Evolutionary conservation across 2,888 invertebrate species (phyloP).

Genomic region (Gryllus longicercus): DNA sequence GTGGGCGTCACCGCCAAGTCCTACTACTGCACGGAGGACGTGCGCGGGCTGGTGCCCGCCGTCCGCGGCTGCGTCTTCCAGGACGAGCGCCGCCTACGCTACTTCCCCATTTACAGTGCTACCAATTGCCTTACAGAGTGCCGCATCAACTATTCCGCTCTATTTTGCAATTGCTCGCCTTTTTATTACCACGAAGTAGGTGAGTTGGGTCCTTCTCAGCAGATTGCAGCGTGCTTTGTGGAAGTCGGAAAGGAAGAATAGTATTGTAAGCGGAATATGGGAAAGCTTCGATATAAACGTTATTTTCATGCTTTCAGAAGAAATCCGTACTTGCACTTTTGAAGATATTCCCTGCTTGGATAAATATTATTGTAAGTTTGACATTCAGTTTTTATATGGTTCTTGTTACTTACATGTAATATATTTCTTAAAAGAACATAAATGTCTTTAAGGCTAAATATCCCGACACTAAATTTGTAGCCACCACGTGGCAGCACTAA

Average conservation of each 20-base stretch:
- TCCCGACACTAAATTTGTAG: too few relatives aligned
- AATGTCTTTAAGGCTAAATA: too few relatives aligned
- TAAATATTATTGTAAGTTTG: conserved; percentile 3
- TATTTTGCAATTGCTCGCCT: neutral
- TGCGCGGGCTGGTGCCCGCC: neutral
- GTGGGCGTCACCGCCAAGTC: neutral
- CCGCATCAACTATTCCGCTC: neutral
- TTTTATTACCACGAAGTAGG: neutral
- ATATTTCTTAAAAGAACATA: too few relatives aligned
- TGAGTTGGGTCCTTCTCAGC: neutral
- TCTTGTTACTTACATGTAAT: too few relatives aligned
- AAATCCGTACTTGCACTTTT: neutral
- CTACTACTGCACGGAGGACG: neutral
- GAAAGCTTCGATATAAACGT: too few relatives aligned
- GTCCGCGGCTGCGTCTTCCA: neutral
- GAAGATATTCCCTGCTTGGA: neutral
- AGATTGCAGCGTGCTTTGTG: too few relatives aligned
- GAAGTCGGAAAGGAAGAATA: too few relatives aligned
- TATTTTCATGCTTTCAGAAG: neutral
- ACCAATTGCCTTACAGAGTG: neutral
- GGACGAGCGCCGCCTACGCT: neutral
- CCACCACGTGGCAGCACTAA: too few relatives aligned
- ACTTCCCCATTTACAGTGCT: neutral
- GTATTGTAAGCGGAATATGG: too few relatives aligned
- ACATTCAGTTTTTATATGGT: neutral